These are phyloP conservation scores for Leptobrachium leishanense DNA, from an alignment of 2,113 vertebrate species.

Conservation along the genomic window DNA sequence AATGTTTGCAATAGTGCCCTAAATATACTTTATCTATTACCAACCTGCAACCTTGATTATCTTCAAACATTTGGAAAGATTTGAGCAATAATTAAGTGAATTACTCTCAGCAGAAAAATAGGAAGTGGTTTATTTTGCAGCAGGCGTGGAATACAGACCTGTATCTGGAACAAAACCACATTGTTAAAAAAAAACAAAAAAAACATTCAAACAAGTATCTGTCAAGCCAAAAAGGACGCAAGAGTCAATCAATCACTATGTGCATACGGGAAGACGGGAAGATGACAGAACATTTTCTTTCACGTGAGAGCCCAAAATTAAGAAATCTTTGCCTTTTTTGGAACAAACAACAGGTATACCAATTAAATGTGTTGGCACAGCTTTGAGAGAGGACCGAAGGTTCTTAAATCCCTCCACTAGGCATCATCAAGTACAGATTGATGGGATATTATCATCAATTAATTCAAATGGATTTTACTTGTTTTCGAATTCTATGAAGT, in stretches of 20 bases:
- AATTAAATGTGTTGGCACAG: conserved; percentile 29
- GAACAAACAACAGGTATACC: conserved; percentile 41
- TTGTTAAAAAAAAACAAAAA: no score
- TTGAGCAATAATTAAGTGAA: no score
- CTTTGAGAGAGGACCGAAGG: neutral
- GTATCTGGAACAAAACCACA: no score
- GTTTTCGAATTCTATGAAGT: neutral
- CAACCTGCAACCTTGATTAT: no score
- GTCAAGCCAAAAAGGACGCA: neutral
- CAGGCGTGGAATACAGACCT: no score
- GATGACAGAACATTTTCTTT: neutral
- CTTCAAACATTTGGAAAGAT: no score
- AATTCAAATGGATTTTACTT: neutral
- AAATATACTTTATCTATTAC: no score
- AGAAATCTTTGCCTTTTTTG: conserved; percentile 29
- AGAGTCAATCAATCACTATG: conserved; percentile 33
- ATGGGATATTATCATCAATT: neutral
- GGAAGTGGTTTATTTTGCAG: no score
- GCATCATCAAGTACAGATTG: neutral
- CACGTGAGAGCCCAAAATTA: conserved; percentile 13
- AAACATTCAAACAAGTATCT: no score
- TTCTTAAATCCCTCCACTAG: neutral
- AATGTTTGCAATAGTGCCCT: no score
- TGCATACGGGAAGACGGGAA: conserved; percentile 10
- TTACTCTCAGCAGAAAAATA: no score